Conservation (phyloP, 1,140 invertebrate species). For the Lepidotrigona ventralis region DNA sequence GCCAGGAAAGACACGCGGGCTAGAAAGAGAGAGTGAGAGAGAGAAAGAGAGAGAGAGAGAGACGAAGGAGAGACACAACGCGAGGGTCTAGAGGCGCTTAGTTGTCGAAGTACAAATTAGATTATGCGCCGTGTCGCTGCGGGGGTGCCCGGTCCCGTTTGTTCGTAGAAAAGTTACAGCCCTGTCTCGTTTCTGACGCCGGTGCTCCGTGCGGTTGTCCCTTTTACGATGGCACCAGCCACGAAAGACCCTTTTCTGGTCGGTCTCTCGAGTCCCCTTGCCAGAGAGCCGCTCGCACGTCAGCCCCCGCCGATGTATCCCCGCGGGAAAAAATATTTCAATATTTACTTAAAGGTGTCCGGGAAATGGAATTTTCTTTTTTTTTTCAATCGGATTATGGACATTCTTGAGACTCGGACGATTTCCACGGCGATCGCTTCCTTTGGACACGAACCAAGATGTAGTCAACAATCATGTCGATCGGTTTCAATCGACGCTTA, state of each 20-base stretch:
- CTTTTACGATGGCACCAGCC: slow-evolving; percentile 37
- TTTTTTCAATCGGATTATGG: slow-evolving; percentile 41
- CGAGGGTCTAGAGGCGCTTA: slow-evolving; percentile 60
- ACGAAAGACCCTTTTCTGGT: slow-evolving; percentile 45
- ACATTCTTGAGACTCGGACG: neutral
- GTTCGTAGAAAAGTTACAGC: slow-evolving; percentile 70
- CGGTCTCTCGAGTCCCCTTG: slow-evolving; percentile 37
- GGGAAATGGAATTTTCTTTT: slow-evolving; percentile 34
- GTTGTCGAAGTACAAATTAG: slow-evolving; percentile 73
- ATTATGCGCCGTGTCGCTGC: slow-evolving; percentile 72
- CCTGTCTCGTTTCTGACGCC: slow-evolving; percentile 51
- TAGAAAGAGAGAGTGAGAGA: too few species aligned
- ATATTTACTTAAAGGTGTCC: slow-evolving; percentile 56
- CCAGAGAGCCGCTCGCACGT: slow-evolving; percentile 19
- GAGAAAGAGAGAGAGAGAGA: slow-evolving; percentile 8
- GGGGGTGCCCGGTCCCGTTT: slow-evolving; percentile 61
- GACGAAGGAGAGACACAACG: neutral
- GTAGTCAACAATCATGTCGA: neutral
- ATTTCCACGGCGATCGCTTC: slow-evolving; percentile 4
- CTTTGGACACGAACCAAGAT: neutral
- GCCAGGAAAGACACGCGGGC: slow-evolving; percentile 1
- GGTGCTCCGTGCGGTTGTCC: slow-evolving; percentile 36
- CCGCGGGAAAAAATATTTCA: slow-evolving; percentile 51
- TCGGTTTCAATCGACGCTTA: neutral
- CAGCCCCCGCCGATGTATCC: slow-evolving; percentile 3